Evolutionary conservation across 2,888 invertebrate genomes (phyloP).

Genomic region (Mythimna ferrago): DNA sequence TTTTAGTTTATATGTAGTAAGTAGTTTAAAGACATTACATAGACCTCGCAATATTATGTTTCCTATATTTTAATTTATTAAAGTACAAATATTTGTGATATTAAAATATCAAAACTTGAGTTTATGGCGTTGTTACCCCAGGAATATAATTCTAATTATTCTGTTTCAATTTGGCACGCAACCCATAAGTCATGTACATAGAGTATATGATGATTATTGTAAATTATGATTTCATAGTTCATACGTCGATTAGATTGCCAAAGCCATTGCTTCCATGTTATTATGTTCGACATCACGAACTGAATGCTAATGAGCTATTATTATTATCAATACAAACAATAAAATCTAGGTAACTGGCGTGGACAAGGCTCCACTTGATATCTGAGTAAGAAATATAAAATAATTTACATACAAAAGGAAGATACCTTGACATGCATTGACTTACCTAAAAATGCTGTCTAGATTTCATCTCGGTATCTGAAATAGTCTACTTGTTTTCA

Average conservation of each 20-base stretch:
- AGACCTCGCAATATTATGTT: conserved; percentile 33
- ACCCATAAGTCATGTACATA: conserved; percentile 16
- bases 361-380: conserved; percentile 17
- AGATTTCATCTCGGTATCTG: conserved; percentile 8
- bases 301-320: conserved; percentile 67
- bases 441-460: neutral
- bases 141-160: conserved; percentile 10
- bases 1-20: conserved; percentile 5
- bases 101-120: conserved; percentile 9
- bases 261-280: conserved; percentile 65
- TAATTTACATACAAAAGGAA: conserved; percentile 20
- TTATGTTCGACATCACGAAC: conserved; percentile 63
- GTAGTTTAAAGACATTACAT: neutral
- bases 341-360: conserved; percentile 47
- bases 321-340: conserved; percentile 59
- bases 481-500: conserved; percentile 30
- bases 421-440: conserved; percentile 3
- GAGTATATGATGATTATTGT: conserved; percentile 48
- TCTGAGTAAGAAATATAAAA: conserved; percentile 28
- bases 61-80: conserved; percentile 25
- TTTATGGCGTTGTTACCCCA: neutral
- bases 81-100: conserved; percentile 44
- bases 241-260: conserved; percentile 64
- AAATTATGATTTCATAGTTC: conserved; percentile 60
- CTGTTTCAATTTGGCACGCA: conserved; percentile 42